Conservation (phyloP, 2,888 invertebrate genomes). For the Yponomeuta cagnagella region DNA sequence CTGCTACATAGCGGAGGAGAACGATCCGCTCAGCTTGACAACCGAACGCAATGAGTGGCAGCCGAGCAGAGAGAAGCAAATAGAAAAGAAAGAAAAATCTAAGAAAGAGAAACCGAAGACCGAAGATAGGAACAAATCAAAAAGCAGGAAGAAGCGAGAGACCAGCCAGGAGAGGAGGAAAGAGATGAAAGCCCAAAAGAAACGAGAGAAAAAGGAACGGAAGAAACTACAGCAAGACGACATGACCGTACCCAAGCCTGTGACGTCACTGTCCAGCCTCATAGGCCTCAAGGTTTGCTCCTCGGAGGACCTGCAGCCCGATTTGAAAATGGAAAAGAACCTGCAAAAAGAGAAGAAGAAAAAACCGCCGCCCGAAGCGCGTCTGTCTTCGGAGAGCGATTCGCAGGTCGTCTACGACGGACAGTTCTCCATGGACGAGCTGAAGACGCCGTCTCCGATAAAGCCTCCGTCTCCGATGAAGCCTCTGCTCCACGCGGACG, state of each 20-base stretch:
- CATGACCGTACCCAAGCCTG: constrained; percentile 24
- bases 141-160: constrained; percentile 19
- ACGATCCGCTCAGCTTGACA: constrained; percentile 49
- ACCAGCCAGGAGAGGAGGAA: constrained; percentile 23
- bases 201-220: constrained; percentile 28
- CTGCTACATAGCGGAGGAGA: constrained; percentile 33
- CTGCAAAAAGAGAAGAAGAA: constrained; percentile 15
- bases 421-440: constrained; percentile 51
- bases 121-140: constrained; percentile 23
- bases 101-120: constrained; percentile 33
- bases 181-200: constrained; percentile 25
- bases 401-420: constrained; percentile 47
- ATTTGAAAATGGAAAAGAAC: constrained; percentile 20
- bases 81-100: constrained; percentile 11
- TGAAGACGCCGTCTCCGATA: constrained; percentile 37
- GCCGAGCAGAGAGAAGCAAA: constrained; percentile 16
- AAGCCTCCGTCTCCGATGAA: constrained; percentile 17
- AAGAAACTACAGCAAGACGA: constrained; percentile 26
- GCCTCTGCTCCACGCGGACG: not conserved
- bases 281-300: constrained; percentile 48
- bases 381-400: constrained; percentile 31
- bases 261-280: constrained; percentile 34
- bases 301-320: constrained; percentile 8
- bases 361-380: constrained; percentile 31
- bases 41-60: constrained; percentile 31